phyloP scores from a whole-genome alignment of 2,797 vertebrate genomes.

The Lerista edwardsae region DNA sequence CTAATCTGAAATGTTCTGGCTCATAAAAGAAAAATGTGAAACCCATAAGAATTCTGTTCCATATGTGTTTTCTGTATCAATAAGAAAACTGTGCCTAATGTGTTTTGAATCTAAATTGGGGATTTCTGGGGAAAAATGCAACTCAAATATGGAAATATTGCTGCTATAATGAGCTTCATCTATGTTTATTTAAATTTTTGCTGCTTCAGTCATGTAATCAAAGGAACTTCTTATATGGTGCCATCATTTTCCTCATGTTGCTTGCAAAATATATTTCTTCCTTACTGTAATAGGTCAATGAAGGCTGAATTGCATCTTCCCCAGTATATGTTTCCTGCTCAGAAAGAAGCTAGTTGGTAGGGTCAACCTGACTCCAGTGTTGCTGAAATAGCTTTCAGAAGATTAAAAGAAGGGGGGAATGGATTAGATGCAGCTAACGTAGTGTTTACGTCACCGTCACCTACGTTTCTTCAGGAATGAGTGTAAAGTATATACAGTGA shows the following conservation, averaged over 20 bases:
- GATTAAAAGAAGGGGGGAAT: too few species aligned
- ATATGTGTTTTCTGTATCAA: not conserved
- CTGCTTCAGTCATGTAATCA: not conserved
- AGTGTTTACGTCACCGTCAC: not conserved
- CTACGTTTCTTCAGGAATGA: not conserved
- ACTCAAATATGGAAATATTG: not conserved
- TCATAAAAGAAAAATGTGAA: not conserved
- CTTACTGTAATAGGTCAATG: not conserved
- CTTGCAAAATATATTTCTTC: not conserved
- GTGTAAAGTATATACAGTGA: not conserved
- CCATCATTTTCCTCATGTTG: not conserved
- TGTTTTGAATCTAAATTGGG: not conserved
- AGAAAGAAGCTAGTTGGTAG: not conserved
- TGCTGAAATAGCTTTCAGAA: too few species aligned
- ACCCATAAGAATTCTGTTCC: not conserved
- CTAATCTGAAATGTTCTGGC: not conserved
- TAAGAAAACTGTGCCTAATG: not conserved
- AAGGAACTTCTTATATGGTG: not conserved
- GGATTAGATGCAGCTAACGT: not conserved
- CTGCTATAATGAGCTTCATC: not conserved
- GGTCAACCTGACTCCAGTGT: not conserved
- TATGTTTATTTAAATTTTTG: not conserved
- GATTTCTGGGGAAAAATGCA: not conserved
- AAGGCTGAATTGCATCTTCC: not conserved
- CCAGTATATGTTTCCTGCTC: not conserved